A percentile compares a stretch with the other conserved stretches of the same genome.
Conservation (phyloP, 2,888 invertebrate species). For the Blera fallax region DNA sequence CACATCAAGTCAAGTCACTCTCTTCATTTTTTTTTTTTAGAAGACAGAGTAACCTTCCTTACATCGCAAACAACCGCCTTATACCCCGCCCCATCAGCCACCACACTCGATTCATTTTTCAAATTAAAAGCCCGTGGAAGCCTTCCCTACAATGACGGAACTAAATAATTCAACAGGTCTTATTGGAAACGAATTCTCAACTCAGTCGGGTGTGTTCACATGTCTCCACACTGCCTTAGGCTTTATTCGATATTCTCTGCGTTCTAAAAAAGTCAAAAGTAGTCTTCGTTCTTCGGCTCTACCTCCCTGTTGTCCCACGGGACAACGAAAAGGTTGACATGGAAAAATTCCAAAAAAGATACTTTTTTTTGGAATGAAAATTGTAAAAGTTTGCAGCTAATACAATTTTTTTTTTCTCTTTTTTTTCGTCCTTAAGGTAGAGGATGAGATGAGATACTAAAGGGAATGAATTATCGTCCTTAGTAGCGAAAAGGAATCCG, state of each 20-base stretch:
- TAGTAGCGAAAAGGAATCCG: not conserved
- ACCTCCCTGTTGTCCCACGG: not conserved
- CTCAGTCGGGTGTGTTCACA: not conserved
- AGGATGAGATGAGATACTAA: not conserved
- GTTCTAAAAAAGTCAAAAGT: not conserved
- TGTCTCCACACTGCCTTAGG: not conserved
- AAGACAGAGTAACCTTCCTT: not conserved
- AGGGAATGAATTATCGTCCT: conserved; percentile 21
- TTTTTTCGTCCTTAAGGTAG: not conserved
- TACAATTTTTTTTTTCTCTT: conserved; percentile 1
- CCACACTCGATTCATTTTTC: conserved; percentile 12
- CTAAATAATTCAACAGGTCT: conserved; percentile 50
- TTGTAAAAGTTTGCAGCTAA: conserved; percentile 52
- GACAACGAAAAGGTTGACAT: conserved; percentile 23
- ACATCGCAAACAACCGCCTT: not conserved
- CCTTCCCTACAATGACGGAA: not conserved
- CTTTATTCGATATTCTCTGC: not conserved
- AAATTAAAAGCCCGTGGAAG: conserved; percentile 25
- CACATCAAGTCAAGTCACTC: not conserved
- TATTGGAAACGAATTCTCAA: conserved; percentile 28
- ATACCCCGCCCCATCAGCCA: not conserved
- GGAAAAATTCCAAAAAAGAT: conserved; percentile 1
- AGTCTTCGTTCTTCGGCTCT: not conserved
- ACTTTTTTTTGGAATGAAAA: not conserved
- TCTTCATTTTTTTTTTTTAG: too few species aligned